A percentile compares a stretch with the other conserved stretches of the same genome.
Evolutionary conservation across 2,888 invertebrate species (phyloP).

Genomic region (Chrysotoxum bicinctum): DNA sequence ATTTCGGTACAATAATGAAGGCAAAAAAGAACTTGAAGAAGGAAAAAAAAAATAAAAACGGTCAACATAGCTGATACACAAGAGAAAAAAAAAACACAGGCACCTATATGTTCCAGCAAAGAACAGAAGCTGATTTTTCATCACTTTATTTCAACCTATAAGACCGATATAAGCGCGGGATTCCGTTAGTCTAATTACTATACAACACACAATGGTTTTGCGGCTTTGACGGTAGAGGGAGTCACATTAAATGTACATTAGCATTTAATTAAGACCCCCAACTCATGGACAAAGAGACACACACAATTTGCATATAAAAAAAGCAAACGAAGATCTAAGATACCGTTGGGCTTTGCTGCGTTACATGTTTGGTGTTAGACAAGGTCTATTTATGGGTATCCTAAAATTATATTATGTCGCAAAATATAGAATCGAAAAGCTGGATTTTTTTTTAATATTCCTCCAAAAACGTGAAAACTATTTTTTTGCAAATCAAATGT

Average conservation of each 20-base stretch:
- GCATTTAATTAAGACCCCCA: constrained; percentile 68
- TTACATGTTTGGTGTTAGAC: neutral
- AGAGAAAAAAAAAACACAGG: neutral
- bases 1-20: constrained; percentile 70
- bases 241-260: constrained; percentile 65
- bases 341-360: neutral
- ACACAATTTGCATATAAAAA: neutral
- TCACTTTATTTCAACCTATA: constrained; percentile 26
- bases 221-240: neutral
- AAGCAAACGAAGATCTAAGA: neutral
- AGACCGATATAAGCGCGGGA: constrained; percentile 35
- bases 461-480: no score
- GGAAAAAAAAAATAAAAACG: constrained; percentile 8
- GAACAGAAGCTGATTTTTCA: constrained; percentile 44
- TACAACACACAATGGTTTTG: constrained; percentile 34
- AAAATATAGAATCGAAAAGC: no score
- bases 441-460: no score
- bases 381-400: neutral
- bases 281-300: constrained; percentile 12
- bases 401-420: no score
- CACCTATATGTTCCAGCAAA: neutral
- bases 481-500: no score
- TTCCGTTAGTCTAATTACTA: constrained; percentile 67
- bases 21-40: constrained; percentile 23
- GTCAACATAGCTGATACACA: constrained; percentile 12